Conservation (phyloP, 1,140 invertebrate species). For the Zelostemma sp. region DNA sequence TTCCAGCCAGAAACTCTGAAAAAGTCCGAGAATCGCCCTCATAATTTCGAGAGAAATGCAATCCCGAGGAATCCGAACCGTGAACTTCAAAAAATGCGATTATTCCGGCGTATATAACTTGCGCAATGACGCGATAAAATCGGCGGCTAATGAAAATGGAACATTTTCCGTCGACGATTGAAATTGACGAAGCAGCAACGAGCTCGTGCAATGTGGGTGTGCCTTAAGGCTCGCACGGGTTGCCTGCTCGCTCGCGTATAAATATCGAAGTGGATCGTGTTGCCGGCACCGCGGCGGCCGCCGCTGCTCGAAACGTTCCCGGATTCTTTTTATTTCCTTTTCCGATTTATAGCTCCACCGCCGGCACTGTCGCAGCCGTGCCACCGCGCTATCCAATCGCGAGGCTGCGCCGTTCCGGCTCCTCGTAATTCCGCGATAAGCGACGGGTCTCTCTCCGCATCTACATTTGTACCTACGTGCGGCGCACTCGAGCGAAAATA, state of each 20-base stretch:
- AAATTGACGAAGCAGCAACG: slow-evolving; percentile 32
- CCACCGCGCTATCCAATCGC: slow-evolving; percentile 40
- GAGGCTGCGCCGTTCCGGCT: slow-evolving; percentile 30
- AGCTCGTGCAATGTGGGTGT: slow-evolving; percentile 30
- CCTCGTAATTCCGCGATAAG: slow-evolving; percentile 48
- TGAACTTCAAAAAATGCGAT: no score
- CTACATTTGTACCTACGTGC: background rate
- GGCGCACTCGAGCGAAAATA: slow-evolving; percentile 4
- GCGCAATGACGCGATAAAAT: slow-evolving; percentile 16
- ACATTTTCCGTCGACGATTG: slow-evolving; percentile 36
- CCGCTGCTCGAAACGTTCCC: slow-evolving; percentile 28
- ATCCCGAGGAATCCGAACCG: no score
- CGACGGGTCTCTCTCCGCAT: slow-evolving; percentile 15
- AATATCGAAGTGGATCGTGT: slow-evolving; percentile 46
- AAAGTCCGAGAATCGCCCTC: no score
- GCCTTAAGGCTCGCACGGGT: slow-evolving; percentile 40
- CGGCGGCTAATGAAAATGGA: slow-evolving; percentile 24
- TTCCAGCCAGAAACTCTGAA: no score
- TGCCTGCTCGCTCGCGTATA: slow-evolving; percentile 46
- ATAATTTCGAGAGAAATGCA: no score
- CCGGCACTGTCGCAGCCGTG: slow-evolving; percentile 24
- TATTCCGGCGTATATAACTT: no score
- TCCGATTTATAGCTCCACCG: slow-evolving; percentile 51
- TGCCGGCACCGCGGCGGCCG: slow-evolving; percentile 36
- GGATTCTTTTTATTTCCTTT: slow-evolving; percentile 53